Conservation (phyloP, 53 echinoderm and acorn worm species). For the Mesocentrotus franciscanus region DNA sequence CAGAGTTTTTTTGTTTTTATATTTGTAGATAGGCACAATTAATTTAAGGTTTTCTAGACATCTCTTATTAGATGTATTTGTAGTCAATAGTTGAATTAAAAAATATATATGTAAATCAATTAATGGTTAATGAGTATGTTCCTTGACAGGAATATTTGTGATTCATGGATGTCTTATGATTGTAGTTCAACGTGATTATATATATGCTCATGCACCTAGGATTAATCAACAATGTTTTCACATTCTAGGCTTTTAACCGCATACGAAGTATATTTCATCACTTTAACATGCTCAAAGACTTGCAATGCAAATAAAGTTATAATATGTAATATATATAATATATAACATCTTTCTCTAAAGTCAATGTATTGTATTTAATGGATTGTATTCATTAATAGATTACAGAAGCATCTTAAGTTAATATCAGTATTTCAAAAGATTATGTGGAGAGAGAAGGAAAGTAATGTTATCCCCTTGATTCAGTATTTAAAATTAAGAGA, state of each 20-base stretch:
- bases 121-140: too few relatives aligned
- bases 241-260: not conserved
- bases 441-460: not conserved
- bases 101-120: not conserved
- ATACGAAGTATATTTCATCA: not conserved
- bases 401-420: too few relatives aligned
- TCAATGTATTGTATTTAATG: too few relatives aligned
- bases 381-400: too few relatives aligned
- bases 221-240: not conserved
- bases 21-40: not conserved
- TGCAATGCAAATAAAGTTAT: not conserved
- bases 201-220: not conserved
- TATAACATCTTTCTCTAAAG: too few relatives aligned
- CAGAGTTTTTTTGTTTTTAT: not conserved
- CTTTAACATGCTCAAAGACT: not conserved
- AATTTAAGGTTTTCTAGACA: too few relatives aligned
- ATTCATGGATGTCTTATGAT: not conserved
- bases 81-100: not conserved
- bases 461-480: not conserved
- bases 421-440: not conserved
- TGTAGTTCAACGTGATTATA: not conserved
- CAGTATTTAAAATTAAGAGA: not conserved
- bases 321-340: too few relatives aligned
- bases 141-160: not conserved
- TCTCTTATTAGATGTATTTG: too few relatives aligned